Percentiles rank a stretch among this genome's conserved stretches.
These are phyloP conservation scores for Leptobrachium leishanense DNA, from an alignment of 2,113 vertebrate genomes.

Conservation along the genomic window DNA sequence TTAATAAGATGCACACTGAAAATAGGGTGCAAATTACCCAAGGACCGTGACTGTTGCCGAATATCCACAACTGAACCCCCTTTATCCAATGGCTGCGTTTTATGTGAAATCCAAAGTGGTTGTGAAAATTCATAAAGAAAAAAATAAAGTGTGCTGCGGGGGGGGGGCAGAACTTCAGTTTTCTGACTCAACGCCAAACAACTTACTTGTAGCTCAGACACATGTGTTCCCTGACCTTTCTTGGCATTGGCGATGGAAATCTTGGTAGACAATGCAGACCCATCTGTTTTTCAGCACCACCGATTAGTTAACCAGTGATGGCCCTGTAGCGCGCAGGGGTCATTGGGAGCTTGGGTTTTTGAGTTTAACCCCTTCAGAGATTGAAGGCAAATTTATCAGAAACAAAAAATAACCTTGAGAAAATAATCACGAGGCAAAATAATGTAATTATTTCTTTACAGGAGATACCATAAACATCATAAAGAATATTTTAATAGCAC, in stretches of 20 bases:
- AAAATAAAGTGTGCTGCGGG: too few relatives aligned
- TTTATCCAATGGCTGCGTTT: background rate
- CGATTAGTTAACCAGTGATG: slow-evolving; percentile 28
- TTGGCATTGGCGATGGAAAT: slow-evolving; percentile 36
- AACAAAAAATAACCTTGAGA: too few relatives aligned
- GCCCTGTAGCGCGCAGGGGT: slow-evolving; percentile 9
- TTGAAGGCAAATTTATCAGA: too few relatives aligned
- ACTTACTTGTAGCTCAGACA: slow-evolving; percentile 43
- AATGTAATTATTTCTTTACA: too few relatives aligned
- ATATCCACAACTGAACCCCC: background rate
- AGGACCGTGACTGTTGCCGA: background rate
- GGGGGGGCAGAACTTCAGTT: background rate
- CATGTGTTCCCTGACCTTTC: slow-evolving; percentile 42
- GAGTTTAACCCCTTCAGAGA: too few relatives aligned
- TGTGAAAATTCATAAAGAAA: slow-evolving; percentile 4
- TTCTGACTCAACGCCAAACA: slow-evolving; percentile 25
- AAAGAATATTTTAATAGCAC: too few relatives aligned
- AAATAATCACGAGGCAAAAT: too few relatives aligned
- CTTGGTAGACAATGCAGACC: slow-evolving; percentile 44
- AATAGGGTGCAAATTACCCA: background rate
- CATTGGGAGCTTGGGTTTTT: background rate
- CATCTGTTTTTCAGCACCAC: slow-evolving; percentile 43
- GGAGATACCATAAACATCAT: too few relatives aligned
- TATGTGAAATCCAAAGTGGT: background rate
- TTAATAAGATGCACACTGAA: background rate